Base-by-base conservation (phyloP, 2,797 vertebrate species). In the Sebastes diploproa region DNA sequence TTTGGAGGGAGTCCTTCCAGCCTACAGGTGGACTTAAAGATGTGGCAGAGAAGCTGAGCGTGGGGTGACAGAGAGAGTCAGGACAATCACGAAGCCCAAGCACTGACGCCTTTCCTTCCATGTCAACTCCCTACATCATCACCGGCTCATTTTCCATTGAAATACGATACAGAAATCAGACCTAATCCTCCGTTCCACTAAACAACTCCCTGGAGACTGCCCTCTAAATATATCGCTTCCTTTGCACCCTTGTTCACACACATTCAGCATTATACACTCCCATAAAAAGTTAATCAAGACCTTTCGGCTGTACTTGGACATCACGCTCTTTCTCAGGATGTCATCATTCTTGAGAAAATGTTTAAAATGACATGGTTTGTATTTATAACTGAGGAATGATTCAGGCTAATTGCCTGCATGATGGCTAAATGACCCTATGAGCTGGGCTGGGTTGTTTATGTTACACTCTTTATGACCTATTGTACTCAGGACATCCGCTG, bases 391-490 rank as follows among this genome's bases (percentile, higher is more conserved):
- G n/a, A 65, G 59, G 76, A 81, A 73, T 80, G 59, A 38, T 72
- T 75, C 22, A n/a, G 12, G 23, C 71, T 83, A 85, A 88, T 82
- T 91, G 74, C 52, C 23, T 18, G 36, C n/a, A 9, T 81, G 80
- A 88, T 89, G 79, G 73, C 73, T 59, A 84, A 77, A 86, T 82
- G 86, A 89, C 72, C 67, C 36, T 7, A 29, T 70, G 59, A 74
- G 77, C 29, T 2, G 5, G 25, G 20, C 67, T 52, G 56, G n/a
- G 20, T n/a, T 93, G 86, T 95, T 92, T 91, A 88, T 81, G 67
- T 85, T 90, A 7, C 61, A 73, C 59, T 83, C 61, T 60, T 65
- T 84, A 68, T 75, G 80, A 87, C 72, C 79, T 77, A 77, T 63
- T 91, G 85, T 78, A 77, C 74, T 69, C 80, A 75, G 87, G 73